Base-by-base conservation (phyloP, 2,797 vertebrate species). In the Chromobotia macracanthus region DNA sequence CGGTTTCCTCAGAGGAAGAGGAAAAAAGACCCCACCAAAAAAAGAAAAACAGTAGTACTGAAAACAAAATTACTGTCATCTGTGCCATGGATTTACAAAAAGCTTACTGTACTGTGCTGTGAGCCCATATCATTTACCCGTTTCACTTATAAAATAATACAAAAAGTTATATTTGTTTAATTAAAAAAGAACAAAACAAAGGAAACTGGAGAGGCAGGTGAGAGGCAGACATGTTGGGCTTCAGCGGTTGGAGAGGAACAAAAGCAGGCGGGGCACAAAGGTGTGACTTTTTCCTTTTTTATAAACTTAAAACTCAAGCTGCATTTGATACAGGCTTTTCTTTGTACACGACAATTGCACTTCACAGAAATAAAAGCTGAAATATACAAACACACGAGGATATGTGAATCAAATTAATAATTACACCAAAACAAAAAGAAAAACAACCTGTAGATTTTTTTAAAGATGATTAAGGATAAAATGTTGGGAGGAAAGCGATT, bases 321-420 rank as follows among this genome's bases (percentile, higher is more conserved):
- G 93, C 91, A 92, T 94, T 93, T 92, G 91, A 94, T 93, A 93
- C 93, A 94, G 90, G 91, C 93, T 93, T 86, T 93, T 90, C 91
- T 95, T 94, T 97, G 94, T 96, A 98, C 96, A 97, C 94, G 94
- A 98, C 96, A 98, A 97, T 97, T 98, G 97, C 95, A 99, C 96
- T 98, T 97, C 91, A 95, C 92, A 92, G 92, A 85, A 86, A 80
- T 72, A 80, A 86, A 84, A 86, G 83, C 94, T 95, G 95, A 97
- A 97, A 97, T 96, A 97, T 97, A 98, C 96, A 99, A 97, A 96
- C 94, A 95, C 95, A 96, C 94, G 94, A 89, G 89, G 89, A 91
- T 96, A 95, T 95, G 95, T 94, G 93, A 97, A 96, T 96, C 94
- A 96, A 96, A 97, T 96, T 96, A 92, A 97, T 96, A 96, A 97